Conservation (phyloP, 2,888 invertebrate genomes). For the Nymphalis urticae region DNA sequence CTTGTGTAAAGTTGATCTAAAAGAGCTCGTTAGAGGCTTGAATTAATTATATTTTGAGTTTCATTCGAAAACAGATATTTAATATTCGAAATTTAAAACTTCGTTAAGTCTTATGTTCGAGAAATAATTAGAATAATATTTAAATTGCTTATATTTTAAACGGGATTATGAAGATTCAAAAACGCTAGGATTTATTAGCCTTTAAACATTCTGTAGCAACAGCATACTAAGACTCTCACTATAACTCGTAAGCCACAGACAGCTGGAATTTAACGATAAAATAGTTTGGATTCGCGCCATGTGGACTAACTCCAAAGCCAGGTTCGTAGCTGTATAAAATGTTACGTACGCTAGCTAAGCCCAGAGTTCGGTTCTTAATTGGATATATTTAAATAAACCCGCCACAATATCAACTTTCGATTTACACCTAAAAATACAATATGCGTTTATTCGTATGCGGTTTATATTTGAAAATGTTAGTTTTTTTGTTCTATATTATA, state of each 20-base stretch:
- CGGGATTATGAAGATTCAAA: neutral
- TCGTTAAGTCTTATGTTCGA: neutral
- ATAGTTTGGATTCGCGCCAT: constrained; percentile 34
- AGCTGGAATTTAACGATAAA: constrained; percentile 33
- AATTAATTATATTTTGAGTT: too few species aligned
- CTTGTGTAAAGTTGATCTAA: too few species aligned
- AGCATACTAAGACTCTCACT: constrained; percentile 11
- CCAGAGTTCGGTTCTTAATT: neutral
- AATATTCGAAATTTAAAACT: neutral
- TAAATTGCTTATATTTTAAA: neutral
- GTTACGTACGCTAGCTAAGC: constrained; percentile 16
- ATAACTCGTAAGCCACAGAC: constrained; percentile 28
- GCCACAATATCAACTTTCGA: too few species aligned
- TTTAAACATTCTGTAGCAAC: constrained; percentile 3
- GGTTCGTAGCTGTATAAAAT: constrained; percentile 30
- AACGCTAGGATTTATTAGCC: neutral
- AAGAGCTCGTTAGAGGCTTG: too few species aligned
- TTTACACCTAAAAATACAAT: too few species aligned
- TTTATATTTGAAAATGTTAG: too few species aligned
- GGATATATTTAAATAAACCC: neutral
- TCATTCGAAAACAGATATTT: too few species aligned
- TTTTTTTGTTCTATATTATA: too few species aligned
- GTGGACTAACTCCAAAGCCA: constrained; percentile 31
- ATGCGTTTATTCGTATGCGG: too few species aligned
- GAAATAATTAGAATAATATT: neutral